Evolutionary conservation across 2,888 invertebrate genomes (phyloP).

Genomic region (Aspidapion aeneum): DNA sequence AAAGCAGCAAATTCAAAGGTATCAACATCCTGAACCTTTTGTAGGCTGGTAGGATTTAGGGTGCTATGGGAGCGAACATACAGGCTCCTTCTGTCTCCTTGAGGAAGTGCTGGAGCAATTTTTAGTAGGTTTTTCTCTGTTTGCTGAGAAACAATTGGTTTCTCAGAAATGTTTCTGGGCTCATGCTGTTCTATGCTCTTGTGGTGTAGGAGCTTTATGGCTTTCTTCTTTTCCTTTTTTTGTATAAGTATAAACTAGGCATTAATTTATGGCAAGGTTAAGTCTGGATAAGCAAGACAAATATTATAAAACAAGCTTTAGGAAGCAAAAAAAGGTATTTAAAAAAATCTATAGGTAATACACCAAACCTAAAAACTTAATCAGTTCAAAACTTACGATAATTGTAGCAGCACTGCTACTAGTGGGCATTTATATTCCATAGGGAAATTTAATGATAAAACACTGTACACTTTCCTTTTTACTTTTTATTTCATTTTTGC

Average conservation of each 20-base stretch:
- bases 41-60: constrained; percentile 40
- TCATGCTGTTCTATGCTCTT: constrained; percentile 30
- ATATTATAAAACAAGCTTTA: too few species aligned
- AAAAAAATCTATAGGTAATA: too few species aligned
- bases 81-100: constrained; percentile 34
- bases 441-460: constrained; percentile 14
- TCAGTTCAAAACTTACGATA: constrained; percentile 36
- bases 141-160: constrained; percentile 19
- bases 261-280: background rate
- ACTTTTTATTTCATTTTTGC: constrained; percentile 17
- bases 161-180: constrained; percentile 21
- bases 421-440: constrained; percentile 46
- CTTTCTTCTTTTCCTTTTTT: constrained; percentile 43
- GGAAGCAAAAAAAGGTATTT: too few species aligned
- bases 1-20: background rate
- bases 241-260: constrained; percentile 13
- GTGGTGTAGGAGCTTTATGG: constrained; percentile 31
- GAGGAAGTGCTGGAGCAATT: constrained; percentile 44
- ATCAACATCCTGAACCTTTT: constrained; percentile 28
- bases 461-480: background rate
- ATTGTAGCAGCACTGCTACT: constrained; percentile 44
- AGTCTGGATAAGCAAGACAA: too few species aligned
- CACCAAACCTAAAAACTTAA: too few species aligned
- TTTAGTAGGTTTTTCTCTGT: constrained; percentile 41
- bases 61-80: constrained; percentile 53